phyloP scores from a whole-genome alignment of 2,888 invertebrate genomes.

The Pristionchus japonicus region DNA sequence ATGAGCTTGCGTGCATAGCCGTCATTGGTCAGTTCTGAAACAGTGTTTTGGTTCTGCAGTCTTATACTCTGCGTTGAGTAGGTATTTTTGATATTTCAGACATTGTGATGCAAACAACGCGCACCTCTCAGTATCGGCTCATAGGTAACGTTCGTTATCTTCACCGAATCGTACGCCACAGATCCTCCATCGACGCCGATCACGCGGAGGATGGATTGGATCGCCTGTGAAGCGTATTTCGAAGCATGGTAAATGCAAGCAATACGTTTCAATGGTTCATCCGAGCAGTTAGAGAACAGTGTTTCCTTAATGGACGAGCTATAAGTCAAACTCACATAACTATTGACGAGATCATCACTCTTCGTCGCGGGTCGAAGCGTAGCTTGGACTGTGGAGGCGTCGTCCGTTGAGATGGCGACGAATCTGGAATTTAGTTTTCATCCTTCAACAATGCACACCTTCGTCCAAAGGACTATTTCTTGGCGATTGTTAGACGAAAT shows the following conservation, averaged over 20 bases:
- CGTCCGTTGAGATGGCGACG: neutral
- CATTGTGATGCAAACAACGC: neutral
- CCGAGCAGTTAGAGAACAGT: no score
- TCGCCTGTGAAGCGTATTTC: constrained; percentile 38
- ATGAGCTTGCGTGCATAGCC: constrained; percentile 43
- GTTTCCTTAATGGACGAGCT: neutral
- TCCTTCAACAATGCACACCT: neutral
- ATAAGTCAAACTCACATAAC: neutral
- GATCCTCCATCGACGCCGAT: neutral
- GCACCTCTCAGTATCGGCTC: constrained; percentile 25
- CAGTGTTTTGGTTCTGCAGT: neutral
- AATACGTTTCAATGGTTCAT: no score
- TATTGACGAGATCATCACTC: constrained; percentile 16
- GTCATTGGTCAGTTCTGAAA: constrained; percentile 20
- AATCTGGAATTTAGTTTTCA: neutral
- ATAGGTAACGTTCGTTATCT: constrained; percentile 25
- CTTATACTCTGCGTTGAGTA: no score
- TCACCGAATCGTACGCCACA: constrained; percentile 4
- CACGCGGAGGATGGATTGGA: constrained; percentile 35
- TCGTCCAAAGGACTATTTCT: no score
- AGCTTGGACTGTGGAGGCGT: neutral
- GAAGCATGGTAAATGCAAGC: no score
- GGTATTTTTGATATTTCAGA: neutral
- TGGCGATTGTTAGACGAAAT: no score
- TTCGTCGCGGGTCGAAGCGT: neutral